Conservation (phyloP, 2,797 vertebrate species). For the Tauraco hartlaubi region DNA sequence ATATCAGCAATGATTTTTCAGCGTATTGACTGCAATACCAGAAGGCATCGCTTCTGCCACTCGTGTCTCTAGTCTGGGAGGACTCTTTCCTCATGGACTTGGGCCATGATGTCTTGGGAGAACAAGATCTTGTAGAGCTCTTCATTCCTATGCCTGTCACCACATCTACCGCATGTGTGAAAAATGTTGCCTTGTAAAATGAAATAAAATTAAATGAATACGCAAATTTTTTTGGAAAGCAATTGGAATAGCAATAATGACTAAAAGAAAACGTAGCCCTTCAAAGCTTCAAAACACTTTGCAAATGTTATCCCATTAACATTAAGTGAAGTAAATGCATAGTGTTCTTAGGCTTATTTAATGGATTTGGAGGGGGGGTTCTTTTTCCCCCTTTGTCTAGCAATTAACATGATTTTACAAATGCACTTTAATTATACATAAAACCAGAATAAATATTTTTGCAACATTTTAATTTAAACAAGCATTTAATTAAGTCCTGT, state of each 20-base stretch:
- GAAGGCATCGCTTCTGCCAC: background rate
- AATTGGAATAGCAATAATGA: background rate
- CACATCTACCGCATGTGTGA: background rate
- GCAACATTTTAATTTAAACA: conserved; percentile 58
- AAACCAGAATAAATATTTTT: conserved; percentile 64
- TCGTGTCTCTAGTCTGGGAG: background rate
- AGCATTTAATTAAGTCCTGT: conserved; percentile 58
- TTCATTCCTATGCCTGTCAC: background rate
- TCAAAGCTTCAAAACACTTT: conserved; percentile 4
- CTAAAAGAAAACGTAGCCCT: background rate
- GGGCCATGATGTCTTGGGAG: background rate
- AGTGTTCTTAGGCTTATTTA: background rate
- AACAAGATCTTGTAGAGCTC: background rate
- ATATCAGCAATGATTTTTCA: background rate
- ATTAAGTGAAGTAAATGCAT: background rate
- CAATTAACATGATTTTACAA: conserved; percentile 45
- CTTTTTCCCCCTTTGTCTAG: background rate
- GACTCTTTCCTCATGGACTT: background rate
- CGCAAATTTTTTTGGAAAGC: background rate
- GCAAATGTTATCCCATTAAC: conserved; percentile 10
- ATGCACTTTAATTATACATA: conserved; percentile 41
- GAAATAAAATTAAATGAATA: background rate
- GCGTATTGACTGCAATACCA: background rate
- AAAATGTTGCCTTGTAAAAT: background rate
- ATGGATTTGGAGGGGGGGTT: background rate